Evolutionary conservation across 2,797 vertebrate genomes (phyloP), one percentile per base, ranked within the genome.

Genomic region (Pseudomugil gertrudae): DNA sequence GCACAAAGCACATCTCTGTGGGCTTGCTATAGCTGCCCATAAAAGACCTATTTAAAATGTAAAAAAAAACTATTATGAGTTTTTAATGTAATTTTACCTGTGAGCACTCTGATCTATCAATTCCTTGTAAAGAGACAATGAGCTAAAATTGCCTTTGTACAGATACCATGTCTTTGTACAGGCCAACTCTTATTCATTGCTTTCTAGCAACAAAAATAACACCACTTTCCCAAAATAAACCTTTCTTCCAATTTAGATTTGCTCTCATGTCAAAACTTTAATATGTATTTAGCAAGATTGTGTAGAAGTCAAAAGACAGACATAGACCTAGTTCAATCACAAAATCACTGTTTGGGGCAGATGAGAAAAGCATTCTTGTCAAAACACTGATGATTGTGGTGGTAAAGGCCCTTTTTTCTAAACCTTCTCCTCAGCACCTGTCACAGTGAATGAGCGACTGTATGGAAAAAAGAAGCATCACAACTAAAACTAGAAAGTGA

Each of bases 371-470:
- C 30, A 13, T 57, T 80, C 60, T 69, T 87, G 87, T 89, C 84
- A 87, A 84, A 90, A 89, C 80, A 81, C 47, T 66, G 74, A 56
- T 62, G 74, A 86, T 77, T 79, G 85, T 76, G 48, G 69, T 48
- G 60, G 62, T 72, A 80, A 86, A 80, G 63, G 54, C 8, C 36
- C 30, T 54, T 69, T 69, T 61, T 78, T 71, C 55, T 3, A 63
- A 84, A 79, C 63, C 65, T 77, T 71, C 69, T 83, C 64, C 62
- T 76, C 80, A 81, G 83, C 69, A 84, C 74, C 80, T 84, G 83
- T 91, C 89, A 90, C 72, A 69, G 60, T 43, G 74, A 81, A 92
- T 90, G 78, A 90, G 83, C 15, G 43, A 55, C 73, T 65, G 76
- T 77, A 74, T 68, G 47, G 45, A 23, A 73, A 74, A 73, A 75